A percentile compares a stretch with the other conserved stretches of the same genome.
Conservation (phyloP, 2,888 invertebrate species). For the Crossocerus cetratus region DNA sequence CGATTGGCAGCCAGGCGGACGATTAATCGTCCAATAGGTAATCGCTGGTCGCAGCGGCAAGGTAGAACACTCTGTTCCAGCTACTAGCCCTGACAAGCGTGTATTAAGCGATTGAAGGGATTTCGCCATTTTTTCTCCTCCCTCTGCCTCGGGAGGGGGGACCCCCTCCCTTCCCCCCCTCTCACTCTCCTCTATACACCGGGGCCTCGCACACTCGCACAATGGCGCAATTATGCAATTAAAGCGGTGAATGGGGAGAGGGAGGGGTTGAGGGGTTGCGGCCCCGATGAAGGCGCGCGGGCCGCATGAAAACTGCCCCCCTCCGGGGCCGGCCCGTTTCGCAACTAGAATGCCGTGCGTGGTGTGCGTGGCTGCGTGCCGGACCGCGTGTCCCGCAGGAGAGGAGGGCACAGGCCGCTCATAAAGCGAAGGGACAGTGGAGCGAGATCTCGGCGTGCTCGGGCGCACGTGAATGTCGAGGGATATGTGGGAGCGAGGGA, state of each 20-base stretch:
- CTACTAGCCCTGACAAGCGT: neutral
- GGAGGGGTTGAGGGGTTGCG: conserved; percentile 9
- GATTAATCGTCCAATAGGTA: neutral
- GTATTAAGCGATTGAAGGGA: no score
- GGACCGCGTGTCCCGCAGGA: conserved; percentile 17
- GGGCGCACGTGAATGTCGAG: no score
- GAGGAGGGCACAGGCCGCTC: conserved; percentile 5
- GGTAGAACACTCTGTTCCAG: no score
- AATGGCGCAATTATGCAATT: conserved; percentile 73
- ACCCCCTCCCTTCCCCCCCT: no score
- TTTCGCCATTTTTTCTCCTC: conserved; percentile 36
- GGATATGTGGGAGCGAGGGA: no score
- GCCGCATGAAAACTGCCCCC: neutral
- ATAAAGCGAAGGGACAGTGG: conserved; percentile 7
- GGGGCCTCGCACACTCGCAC: conserved; percentile 43
- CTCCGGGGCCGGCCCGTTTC: conserved; percentile 1
- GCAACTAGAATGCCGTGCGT: neutral
- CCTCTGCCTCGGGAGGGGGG: conserved; percentile 22
- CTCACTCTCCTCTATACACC: no score
- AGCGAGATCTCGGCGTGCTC: neutral
- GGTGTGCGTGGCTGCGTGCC: neutral
- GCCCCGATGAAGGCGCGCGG: conserved; percentile 11
- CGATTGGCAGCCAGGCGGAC: neutral
- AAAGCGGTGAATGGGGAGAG: conserved; percentile 61
- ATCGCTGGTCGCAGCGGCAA: no score